Conservation (phyloP, 2,797 vertebrate genomes). For the Sebastes hopkinsi region DNA sequence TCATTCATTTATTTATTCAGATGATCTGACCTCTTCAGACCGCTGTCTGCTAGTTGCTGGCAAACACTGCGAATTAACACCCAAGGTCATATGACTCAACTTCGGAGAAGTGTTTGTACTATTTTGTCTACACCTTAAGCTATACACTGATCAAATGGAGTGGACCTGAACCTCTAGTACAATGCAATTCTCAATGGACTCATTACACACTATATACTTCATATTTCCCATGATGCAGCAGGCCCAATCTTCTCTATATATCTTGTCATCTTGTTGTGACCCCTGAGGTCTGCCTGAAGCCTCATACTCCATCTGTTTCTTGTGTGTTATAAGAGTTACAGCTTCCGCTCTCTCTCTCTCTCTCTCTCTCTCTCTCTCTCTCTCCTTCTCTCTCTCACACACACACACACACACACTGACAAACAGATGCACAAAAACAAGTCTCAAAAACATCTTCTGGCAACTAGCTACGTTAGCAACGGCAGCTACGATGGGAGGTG, state of each 20-base stretch:
- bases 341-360: not conserved
- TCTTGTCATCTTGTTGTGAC: conserved; percentile 58
- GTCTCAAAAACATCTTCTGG: conserved; percentile 26
- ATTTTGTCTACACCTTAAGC: not conserved
- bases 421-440: conserved; percentile 14
- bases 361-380: not conserved
- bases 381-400: not conserved
- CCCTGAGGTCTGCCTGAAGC: conserved; percentile 62
- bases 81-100: not conserved
- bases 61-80: not conserved
- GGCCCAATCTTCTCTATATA: conserved; percentile 32
- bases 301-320: conserved; percentile 65
- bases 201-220: not conserved
- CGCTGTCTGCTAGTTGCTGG: not conserved
- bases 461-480: not conserved
- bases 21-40: not conserved
- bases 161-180: not conserved
- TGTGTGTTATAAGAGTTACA: conserved; percentile 16
- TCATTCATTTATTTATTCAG: too few species aligned
- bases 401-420: not conserved
- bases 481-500: not conserved
- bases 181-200: not conserved
- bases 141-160: not conserved
- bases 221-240: conserved; percentile 35
- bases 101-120: not conserved